Base-by-base conservation (phyloP, 2,797 vertebrate species). In the Xenopus petersii region DNA sequence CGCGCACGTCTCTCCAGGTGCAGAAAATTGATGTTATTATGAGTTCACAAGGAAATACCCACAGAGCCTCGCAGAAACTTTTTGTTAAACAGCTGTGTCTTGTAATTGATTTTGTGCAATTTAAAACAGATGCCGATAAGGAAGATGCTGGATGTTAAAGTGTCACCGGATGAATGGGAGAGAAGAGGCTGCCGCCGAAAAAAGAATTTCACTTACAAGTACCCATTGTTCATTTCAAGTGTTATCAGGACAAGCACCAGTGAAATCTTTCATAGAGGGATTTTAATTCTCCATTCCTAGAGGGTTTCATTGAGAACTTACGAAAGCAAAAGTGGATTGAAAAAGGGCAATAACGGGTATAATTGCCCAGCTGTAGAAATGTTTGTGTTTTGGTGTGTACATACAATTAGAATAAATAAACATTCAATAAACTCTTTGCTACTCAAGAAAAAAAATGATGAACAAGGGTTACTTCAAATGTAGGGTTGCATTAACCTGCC, bases 41-140 rank as follows among this genome's bases (percentile, higher is more conserved):
- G 81, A 89, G 82, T 12, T 86, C 84, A 88, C 86, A 87, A 92
- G 86, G 89, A 91, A 90, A 89, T 88, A 89, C 88, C 88, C 86
- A 88, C 75, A 21, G 88, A 89, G 88, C 88, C 87, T 80, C 80
- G 81, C 70, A 82, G 82, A 82, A 87, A 85, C 85, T 81, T 82
- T 90, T 82, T 84, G 88, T 89, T 89, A 88, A 90, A 87, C 88
- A 92, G 86, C 88, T 89, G 87, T 86, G 84, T 88, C 80, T 82
- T 88, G 82, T 91, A 90, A 90, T 90, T 90, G 87, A 88, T 88
- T 77, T 86, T 91, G 85, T 90, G 86, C 88, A 89, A 89, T 91
- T 91, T 89, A 88, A 90, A 91, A 86, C 77, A 82, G 81, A 80
- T 84, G 82, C 81, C 86, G 82, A 87, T 85, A 85, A 83, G 86